Evolutionary conservation across 35 echinoderm and acorn worm genomes (phyloP).

Genomic region (Acanthaster planci): DNA sequence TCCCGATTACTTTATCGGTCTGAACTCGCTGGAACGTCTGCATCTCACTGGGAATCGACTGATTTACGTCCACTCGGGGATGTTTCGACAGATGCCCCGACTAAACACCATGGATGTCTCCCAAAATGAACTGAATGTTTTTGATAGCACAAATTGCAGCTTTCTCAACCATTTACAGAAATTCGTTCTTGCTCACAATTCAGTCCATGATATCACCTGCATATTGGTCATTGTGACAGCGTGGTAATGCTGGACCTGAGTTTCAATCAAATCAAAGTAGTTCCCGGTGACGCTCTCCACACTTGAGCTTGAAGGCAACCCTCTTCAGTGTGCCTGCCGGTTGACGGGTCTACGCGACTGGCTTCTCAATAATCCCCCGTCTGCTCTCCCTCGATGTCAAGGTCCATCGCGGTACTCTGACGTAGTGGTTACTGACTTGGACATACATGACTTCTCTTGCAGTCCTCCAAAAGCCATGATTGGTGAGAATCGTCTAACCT

Average conservation of each 20-base stretch:
- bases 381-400: neutral
- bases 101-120: neutral
- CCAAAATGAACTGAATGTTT: neutral
- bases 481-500: neutral
- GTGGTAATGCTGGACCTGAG: neutral
- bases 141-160: neutral
- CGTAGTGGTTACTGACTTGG: neutral
- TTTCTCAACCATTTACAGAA: neutral
- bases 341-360: slow-evolving; percentile 15
- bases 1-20: slow-evolving; percentile 4
- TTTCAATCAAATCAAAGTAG: neutral
- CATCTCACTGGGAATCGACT: slow-evolving; percentile 9
- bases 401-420: neutral
- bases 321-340: slow-evolving; percentile 15
- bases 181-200: neutral
- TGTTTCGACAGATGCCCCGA: neutral
- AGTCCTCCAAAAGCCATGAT: neutral
- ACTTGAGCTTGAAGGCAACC: slow-evolving; percentile 22
- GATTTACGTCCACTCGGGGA: neutral
- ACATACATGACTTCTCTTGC: neutral
- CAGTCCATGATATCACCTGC: neutral
- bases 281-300: neutral
- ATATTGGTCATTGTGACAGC: neutral
- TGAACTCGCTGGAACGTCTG: neutral
- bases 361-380: slow-evolving; percentile 3